Conservation (phyloP, 2,113 vertebrate genomes). For the Pluvialis apricaria region DNA sequence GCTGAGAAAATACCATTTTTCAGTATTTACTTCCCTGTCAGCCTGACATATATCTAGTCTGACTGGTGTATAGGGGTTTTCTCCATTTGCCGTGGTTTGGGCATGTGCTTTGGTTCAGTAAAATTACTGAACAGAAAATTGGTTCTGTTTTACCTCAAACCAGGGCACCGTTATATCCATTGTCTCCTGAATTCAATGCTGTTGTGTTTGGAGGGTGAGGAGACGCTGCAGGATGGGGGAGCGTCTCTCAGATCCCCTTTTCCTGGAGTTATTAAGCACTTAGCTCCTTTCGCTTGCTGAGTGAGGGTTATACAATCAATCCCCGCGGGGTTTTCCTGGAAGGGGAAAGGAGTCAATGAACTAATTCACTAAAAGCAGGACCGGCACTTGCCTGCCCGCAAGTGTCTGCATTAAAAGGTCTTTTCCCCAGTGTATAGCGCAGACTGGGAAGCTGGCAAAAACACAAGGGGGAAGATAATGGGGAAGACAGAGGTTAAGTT, state of each 20-base stretch:
- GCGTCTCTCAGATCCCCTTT: background rate
- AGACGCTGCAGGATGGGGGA: background rate
- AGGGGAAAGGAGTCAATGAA: constrained; percentile 35
- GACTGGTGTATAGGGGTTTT: background rate
- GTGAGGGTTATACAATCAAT: constrained; percentile 10
- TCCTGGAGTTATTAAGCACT: background rate
- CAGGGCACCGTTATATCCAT: background rate
- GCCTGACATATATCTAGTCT: background rate
- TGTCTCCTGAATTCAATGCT: background rate
- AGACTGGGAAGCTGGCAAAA: background rate
- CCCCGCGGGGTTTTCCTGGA: background rate
- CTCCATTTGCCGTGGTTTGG: background rate
- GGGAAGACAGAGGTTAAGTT: background rate
- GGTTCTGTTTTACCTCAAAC: too few relatives aligned
- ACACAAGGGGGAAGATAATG: background rate
- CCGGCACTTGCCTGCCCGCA: background rate
- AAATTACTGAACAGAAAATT: too few relatives aligned
- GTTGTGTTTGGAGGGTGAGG: background rate
- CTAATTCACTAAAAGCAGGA: constrained; percentile 50
- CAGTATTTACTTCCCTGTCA: background rate
- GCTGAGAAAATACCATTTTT: background rate
- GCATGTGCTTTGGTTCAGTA: too few relatives aligned
- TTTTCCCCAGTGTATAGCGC: background rate
- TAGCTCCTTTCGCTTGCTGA: background rate
- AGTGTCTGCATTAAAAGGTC: constrained; percentile 26